Evolutionary conservation across 2,888 invertebrate genomes (phyloP), one percentile per base, ranked within the genome.

Genomic region (Chymomyza fuscimana): DNA sequence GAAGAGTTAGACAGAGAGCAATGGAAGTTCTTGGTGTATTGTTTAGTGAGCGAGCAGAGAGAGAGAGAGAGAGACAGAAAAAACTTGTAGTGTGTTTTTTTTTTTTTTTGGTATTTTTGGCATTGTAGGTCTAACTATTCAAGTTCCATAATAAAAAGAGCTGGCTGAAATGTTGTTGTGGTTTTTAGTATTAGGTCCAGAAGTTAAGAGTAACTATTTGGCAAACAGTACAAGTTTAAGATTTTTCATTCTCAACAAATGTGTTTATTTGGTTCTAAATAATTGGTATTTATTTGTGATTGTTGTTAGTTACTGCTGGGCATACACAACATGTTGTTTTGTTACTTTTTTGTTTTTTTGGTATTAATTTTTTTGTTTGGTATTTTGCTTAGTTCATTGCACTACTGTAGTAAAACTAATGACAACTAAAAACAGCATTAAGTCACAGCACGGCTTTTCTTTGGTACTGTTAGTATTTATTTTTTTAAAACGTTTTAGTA

Each of bases 331-430:
- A 70, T 79, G 46, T 75, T 73, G 72, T 66, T 67, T 65, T 61
- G 69, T 61, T 73, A 74, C 56, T 76, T 75, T 71, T 68, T 61
- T 65, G 46, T 69, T 70, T 73, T 65, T 71, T 68, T 61, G 66
- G 46, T 69, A 70, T 73, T 65, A 62, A 54, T 74, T 72, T 73
- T 62, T 56, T 72, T 64, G 19, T 19, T 62, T 63, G 67, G 61
- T 32, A 32, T 32, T 32, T 32, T 32, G 3, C 56, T 66, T 62
- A 46, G 62, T 84, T 79, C 77, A 86, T 88, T 76, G 79, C 87
- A 87, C 88, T 87, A 89, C 88, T 79, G 74, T 80, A 76, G 76
- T 77, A 76, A 86, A 83, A 87, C 87, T 87, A 89, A 89, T 87
- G 83, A 77, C 75, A 88, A 86, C 86, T 88, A 81, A 85, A 87